Conservation (phyloP, 1,140 invertebrate genomes). For the Cyrtorhinus lividipennis region DNA sequence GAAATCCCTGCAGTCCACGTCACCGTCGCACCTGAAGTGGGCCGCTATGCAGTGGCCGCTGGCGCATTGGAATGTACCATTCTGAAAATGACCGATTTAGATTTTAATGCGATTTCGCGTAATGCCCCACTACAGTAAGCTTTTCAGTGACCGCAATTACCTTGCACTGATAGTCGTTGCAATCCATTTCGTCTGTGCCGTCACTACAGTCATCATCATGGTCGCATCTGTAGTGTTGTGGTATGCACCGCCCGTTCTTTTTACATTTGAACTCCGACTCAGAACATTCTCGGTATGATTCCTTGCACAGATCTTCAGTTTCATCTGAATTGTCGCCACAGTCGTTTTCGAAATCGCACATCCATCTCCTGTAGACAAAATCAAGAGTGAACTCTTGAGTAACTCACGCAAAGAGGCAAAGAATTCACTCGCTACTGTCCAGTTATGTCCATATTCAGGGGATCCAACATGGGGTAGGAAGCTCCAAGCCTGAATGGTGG, state of each 20-base stretch:
- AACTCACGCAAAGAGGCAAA: background rate
- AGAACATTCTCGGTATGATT: constrained; percentile 78
- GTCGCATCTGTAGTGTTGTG: constrained; percentile 63
- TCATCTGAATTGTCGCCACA: constrained; percentile 91
- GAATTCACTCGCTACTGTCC: background rate
- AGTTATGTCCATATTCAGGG: too few relatives aligned
- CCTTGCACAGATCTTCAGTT: constrained; percentile 56
- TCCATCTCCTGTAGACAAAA: constrained; percentile 50
- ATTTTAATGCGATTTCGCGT: too few relatives aligned
- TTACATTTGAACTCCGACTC: constrained; percentile 85
- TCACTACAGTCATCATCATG: constrained; percentile 65
- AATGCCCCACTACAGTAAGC: too few relatives aligned
- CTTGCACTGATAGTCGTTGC: constrained; percentile 64
- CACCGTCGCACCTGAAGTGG: constrained; percentile 78
- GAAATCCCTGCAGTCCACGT: constrained; percentile 79
- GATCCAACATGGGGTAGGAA: background rate
- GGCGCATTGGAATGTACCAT: constrained; percentile 78
- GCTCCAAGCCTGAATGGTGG: too few relatives aligned
- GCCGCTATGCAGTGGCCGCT: constrained; percentile 84
- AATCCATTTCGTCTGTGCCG: constrained; percentile 58
- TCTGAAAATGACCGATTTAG: constrained; percentile 45
- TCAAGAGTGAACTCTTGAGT: constrained; percentile 34
- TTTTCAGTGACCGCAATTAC: constrained; percentile 26
- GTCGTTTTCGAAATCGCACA: constrained; percentile 91
- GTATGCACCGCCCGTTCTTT: constrained; percentile 83